Conservation (phyloP, 2,888 invertebrate genomes). For the Stenodema calcarata region DNA sequence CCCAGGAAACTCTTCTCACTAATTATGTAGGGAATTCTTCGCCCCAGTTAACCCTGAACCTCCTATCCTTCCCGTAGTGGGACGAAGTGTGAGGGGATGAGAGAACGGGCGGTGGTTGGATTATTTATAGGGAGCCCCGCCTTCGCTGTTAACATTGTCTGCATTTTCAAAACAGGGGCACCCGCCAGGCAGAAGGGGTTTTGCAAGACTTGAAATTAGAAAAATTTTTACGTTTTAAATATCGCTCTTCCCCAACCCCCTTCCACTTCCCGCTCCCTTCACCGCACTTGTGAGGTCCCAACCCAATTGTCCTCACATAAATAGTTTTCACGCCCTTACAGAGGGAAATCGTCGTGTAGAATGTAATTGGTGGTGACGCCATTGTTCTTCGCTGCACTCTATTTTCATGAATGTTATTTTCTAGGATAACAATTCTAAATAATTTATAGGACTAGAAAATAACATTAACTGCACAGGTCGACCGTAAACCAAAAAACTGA, state of each 20-base stretch:
- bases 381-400: not conserved
- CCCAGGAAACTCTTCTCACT: conserved; percentile 39
- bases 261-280: not conserved
- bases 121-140: conserved; percentile 46
- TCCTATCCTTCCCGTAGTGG: not conserved
- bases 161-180: conserved; percentile 35
- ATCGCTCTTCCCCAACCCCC: not conserved
- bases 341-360: not conserved
- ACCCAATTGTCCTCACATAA: not conserved
- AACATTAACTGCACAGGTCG: too few relatives aligned
- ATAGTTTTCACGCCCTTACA: not conserved
- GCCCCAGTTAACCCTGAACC: conserved; percentile 49
- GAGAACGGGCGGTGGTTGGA: conserved; percentile 53
- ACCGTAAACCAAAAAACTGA: too few relatives aligned
- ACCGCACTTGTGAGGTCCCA: not conserved
- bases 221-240: conserved; percentile 32
- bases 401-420: too few relatives aligned
- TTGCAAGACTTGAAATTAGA: conserved; percentile 15
- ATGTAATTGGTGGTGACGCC: not conserved
- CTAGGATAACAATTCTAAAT: too few relatives aligned
- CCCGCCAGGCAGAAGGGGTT: not conserved
- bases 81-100: conserved; percentile 8
- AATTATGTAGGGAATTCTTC: conserved; percentile 52
- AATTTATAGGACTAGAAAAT: too few relatives aligned
- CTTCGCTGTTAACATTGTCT: conserved; percentile 50